These are phyloP conservation scores for Sturnira hondurensis DNA, from an alignment of 2,113 vertebrate species.

Conservation along the genomic window DNA sequence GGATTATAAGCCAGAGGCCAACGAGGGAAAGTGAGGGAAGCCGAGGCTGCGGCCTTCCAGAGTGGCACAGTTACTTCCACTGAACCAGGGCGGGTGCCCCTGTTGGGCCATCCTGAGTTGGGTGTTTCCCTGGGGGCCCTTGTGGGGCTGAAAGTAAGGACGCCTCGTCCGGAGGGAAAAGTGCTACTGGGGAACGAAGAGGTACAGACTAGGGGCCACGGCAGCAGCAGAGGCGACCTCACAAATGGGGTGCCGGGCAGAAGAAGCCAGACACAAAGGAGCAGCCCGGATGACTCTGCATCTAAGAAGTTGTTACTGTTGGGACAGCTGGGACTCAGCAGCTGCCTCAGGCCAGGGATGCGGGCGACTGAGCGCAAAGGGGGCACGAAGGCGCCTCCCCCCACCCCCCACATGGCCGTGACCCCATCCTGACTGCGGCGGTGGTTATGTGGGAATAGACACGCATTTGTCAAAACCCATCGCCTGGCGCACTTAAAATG, in stretches of 20 bases:
- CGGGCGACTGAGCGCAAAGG: neutral
- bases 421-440: fast-evolving
- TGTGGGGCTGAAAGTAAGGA: neutral
- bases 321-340: neutral
- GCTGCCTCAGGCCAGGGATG: neutral
- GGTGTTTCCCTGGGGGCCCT: neutral
- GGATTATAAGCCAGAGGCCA: neutral
- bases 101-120: neutral
- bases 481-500: neutral
- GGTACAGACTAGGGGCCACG: fast-evolving
- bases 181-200: neutral
- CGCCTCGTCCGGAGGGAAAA: neutral
- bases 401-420: neutral
- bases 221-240: neutral
- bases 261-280: neutral
- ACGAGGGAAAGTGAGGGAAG: neutral
- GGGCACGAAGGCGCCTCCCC: fast-evolving
- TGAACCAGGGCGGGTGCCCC: neutral
- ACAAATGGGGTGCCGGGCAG: neutral
- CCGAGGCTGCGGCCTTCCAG: neutral
- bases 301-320: fast-evolving
- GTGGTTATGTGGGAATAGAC: neutral
- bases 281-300: fast-evolving
- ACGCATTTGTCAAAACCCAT: neutral
- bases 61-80: neutral